These are phyloP conservation scores for Limenitis camilla DNA, from an alignment of 2,888 invertebrate species.

Conservation along the genomic window DNA sequence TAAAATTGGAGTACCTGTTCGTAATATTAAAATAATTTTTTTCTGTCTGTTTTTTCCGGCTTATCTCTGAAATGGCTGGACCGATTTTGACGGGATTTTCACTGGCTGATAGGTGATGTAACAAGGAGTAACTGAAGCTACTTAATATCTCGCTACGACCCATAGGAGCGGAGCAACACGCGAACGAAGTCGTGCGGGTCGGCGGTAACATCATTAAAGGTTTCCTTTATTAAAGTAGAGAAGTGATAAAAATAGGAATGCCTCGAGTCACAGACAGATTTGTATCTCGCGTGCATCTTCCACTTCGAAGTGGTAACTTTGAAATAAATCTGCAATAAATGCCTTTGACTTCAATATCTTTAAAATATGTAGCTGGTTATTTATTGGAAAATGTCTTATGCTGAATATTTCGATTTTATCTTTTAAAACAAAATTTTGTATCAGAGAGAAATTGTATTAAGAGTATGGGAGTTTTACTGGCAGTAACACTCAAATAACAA, in stretches of 20 bases:
- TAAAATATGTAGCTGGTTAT: conserved; percentile 31
- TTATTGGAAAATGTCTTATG: conserved; percentile 31
- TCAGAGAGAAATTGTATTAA: background rate
- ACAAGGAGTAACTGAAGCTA: no score
- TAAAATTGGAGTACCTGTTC: no score
- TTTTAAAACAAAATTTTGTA: background rate
- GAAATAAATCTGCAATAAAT: conserved; percentile 41
- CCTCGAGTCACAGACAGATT: conserved; percentile 58
- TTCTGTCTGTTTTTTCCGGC: no score
- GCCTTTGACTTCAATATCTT: conserved; percentile 53
- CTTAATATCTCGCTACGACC: no score
- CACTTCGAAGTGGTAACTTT: conserved; percentile 45
- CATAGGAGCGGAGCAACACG: no score
- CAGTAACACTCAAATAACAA: no score
- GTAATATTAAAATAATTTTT: no score
- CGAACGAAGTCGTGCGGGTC: no score
- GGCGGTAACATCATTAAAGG: conserved; percentile 68
- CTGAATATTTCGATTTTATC: background rate
- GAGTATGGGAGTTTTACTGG: no score
- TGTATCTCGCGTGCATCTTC: conserved; percentile 50
- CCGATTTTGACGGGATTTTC: no score
- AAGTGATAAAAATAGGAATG: conserved; percentile 70
- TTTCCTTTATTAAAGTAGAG: conserved; percentile 69
- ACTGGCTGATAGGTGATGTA: no score
- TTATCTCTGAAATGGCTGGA: no score